Evolutionary conservation across 92 coral and sea anemone genomes (phyloP).

Genomic region (Umimayanthus kanabou): DNA sequence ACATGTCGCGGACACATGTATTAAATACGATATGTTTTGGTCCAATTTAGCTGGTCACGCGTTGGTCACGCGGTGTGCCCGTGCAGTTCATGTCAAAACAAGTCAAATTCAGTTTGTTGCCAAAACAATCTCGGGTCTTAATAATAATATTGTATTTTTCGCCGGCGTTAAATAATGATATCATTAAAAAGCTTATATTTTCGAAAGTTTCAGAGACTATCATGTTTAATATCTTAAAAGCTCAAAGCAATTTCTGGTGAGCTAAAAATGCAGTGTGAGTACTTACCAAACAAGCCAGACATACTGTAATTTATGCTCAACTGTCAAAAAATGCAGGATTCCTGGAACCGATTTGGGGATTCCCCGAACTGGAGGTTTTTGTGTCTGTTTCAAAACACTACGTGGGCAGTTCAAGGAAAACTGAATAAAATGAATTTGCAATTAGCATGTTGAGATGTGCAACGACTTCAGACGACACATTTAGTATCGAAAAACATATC

Average conservation of each 20-base stretch:
- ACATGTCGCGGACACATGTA: not conserved
- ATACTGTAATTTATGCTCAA: not conserved
- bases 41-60: not conserved
- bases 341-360: conserved; percentile 10
- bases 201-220: no score
- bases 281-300: not conserved
- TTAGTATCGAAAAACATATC: not conserved
- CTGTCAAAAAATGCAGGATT: not conserved
- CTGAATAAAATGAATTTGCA: not conserved
- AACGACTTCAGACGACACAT: not conserved
- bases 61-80: not conserved
- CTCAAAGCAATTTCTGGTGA: not conserved
- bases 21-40: not conserved
- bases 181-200: no score
- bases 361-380: conserved; percentile 14
- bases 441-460: not conserved
- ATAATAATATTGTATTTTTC: no score
- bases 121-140: not conserved
- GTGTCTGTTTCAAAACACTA: not conserved
- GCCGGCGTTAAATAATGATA: no score
- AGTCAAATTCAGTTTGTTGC: not conserved
- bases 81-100: not conserved
- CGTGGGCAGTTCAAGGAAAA: not conserved
- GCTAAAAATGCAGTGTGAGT: no score
- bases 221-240: not conserved